Evolutionary conservation across 2,113 vertebrate species (phyloP), one percentile per base, ranked within the genome.

Genomic region (Ardeotis arabs): DNA sequence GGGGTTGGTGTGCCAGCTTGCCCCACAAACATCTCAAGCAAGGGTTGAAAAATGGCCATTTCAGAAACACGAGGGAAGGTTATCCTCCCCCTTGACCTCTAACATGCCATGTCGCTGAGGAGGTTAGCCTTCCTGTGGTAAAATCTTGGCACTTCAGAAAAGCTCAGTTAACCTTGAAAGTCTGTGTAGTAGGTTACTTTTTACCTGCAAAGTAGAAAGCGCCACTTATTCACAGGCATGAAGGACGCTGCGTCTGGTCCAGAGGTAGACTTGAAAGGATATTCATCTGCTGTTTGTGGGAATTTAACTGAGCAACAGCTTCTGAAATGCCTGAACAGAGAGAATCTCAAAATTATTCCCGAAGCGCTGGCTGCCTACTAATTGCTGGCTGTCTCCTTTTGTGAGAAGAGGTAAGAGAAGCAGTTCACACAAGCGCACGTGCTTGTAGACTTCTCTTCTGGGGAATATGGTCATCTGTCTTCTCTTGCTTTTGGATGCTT

Each of bases 231-330:
- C 60, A 35, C 53, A 58, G 22, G 39, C 31, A 28, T 14, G 58
- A 78, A 24, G 24, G 59, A 72, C 20, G 1, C n/a, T 0, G 8
- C 28, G 6, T 63, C 49, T 82, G 50, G 23, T 89, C 45, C 49
- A 76, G 53, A 79, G n/a, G 50, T 11, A 87, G n/a, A 89, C 80
- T 77, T 95, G 66, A 96, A 96, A 92, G 64, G 60, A 67, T 16
- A 33, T 39, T 59, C 16, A 11, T 84, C 47, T 75, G 16, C 76
- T 83, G 6, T 93, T 72, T 89, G 45, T 82, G 50, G 62, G 49
- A 92, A 82, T 89, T 84, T 45, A 73, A 50, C 74, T 63, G 35
- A 69, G 44, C 24, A 44, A 62, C 52, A 90, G 27, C 67, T n/a
- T 93, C 55, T 91, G 87, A 92, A 95, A 90, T 76, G 63, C 6